Evolutionary conservation across 2,888 invertebrate genomes (phyloP).

Genomic region (Selenia dentaria): DNA sequence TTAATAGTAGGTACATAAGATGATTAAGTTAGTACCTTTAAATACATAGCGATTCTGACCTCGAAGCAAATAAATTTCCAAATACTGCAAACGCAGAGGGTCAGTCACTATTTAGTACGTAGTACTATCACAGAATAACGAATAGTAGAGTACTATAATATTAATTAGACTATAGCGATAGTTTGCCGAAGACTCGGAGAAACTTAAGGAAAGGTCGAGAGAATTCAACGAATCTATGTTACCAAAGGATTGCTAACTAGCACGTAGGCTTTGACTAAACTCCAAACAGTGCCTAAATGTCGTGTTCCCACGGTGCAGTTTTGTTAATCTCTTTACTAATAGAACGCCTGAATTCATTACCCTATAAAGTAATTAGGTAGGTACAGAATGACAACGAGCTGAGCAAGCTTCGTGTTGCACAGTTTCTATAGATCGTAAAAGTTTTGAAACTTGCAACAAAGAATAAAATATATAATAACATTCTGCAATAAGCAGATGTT

Average conservation of each 20-base stretch:
- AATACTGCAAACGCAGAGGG: too few relatives aligned
- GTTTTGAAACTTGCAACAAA: not conserved
- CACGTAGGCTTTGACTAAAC: not conserved
- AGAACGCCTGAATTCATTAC: conserved; percentile 9
- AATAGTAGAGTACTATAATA: too few relatives aligned
- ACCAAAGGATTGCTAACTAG: not conserved
- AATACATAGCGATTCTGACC: too few relatives aligned
- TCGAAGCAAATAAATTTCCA: too few relatives aligned
- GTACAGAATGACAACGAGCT: not conserved
- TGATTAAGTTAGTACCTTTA: too few relatives aligned
- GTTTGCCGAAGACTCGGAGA: too few relatives aligned
- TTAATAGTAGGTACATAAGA: too few relatives aligned
- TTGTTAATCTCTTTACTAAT: conserved; percentile 6
- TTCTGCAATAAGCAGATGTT: not conserved
- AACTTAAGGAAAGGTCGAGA: too few relatives aligned
- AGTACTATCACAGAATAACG: too few relatives aligned
- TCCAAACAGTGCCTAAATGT: conserved; percentile 22
- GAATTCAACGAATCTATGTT: not conserved
- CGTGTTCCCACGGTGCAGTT: conserved; percentile 23
- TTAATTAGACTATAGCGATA: too few relatives aligned
- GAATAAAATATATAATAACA: too few relatives aligned
- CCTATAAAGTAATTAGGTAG: conserved; percentile 2
- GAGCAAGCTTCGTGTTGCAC: not conserved
- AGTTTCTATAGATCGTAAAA: conserved; percentile 1
- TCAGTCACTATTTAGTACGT: too few relatives aligned